Conservation (phyloP, 2,113 vertebrate species). For the Calonectris borealis region DNA sequence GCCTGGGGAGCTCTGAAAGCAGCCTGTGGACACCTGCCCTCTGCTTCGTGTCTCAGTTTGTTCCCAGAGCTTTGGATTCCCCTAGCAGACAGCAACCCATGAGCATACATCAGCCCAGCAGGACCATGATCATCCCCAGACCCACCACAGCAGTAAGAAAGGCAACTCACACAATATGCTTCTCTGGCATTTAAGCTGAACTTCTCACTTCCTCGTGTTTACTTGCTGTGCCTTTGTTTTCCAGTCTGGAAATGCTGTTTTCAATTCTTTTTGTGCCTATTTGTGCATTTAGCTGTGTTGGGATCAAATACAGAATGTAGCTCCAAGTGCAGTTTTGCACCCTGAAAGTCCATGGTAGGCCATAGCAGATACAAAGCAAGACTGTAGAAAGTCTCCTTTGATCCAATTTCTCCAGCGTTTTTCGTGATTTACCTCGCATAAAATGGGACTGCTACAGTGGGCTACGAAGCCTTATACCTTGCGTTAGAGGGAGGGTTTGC, state of each 20-base stretch:
- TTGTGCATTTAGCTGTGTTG: background rate
- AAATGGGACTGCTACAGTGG: background rate
- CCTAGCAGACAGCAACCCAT: background rate
- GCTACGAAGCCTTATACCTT: background rate
- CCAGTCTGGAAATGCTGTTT: background rate
- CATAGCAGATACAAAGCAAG: background rate
- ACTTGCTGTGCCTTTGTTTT: slow-evolving; percentile 52
- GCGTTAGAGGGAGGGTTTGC: background rate
- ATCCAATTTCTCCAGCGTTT: background rate
- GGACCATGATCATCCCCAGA: background rate
- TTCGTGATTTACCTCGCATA: background rate
- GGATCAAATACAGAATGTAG: background rate
- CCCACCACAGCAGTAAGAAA: background rate
- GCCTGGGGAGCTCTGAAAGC: background rate
- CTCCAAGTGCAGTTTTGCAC: background rate
- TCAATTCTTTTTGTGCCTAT: background rate
- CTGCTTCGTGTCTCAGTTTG: background rate
- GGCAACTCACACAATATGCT: background rate
- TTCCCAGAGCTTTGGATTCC: background rate
- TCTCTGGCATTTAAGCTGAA: slow-evolving; percentile 22
- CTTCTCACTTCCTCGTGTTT: slow-evolving; percentile 19
- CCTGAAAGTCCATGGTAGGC: background rate
- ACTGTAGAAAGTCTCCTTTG: background rate
- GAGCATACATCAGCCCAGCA: background rate
- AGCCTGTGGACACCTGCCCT: background rate